Conservation (phyloP, 2,888 invertebrate genomes). For the Julus scandinavius region DNA sequence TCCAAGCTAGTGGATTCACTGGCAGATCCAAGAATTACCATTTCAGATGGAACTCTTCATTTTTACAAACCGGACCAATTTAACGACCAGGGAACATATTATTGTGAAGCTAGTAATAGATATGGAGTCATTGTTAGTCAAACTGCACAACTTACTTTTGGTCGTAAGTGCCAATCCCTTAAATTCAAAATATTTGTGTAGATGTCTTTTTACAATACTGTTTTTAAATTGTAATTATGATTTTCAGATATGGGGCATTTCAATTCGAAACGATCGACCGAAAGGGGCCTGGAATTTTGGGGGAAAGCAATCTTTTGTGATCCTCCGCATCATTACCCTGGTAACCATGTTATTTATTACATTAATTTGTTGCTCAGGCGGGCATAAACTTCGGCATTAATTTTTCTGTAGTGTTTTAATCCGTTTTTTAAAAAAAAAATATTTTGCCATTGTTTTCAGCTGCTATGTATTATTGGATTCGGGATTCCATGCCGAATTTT, state of each 20-base stretch:
- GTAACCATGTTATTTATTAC: constrained; percentile 63
- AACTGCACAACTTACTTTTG: constrained; percentile 87
- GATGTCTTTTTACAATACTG: background rate
- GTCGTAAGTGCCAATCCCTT: constrained; percentile 67
- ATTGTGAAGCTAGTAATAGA: constrained; percentile 88
- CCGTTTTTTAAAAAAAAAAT: background rate
- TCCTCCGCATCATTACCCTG: constrained; percentile 90
- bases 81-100: constrained; percentile 86
- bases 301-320: constrained; percentile 92
- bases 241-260: constrained; percentile 80
- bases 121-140: constrained; percentile 90
- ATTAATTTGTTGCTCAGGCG: background rate
- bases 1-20: constrained; percentile 82
- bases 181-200: background rate
- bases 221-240: background rate
- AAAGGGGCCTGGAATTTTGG: constrained; percentile 90
- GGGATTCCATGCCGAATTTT: constrained; percentile 88
- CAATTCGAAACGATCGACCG: constrained; percentile 84
- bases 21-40: constrained; percentile 78
- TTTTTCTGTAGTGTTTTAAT: background rate
- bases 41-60: constrained; percentile 91
- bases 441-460: constrained; percentile 65
- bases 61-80: constrained; percentile 84
- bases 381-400: background rate
- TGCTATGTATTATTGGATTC: constrained; percentile 91